These are phyloP conservation scores for Macrochelys suwanniensis DNA, from an alignment of 2,797 vertebrate species.

Conservation along the genomic window DNA sequence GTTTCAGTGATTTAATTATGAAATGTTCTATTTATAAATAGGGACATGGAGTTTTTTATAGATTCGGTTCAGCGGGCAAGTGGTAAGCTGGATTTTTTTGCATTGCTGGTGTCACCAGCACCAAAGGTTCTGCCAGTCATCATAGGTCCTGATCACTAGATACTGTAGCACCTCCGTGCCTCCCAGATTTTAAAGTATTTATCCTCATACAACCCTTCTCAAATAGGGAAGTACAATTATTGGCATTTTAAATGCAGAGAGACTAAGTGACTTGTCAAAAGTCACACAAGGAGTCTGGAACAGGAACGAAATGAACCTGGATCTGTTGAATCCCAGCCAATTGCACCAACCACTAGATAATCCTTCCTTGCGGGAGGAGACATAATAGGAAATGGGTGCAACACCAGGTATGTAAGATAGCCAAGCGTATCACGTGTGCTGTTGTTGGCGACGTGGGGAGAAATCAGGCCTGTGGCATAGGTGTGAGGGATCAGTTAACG, in stretches of 20 bases:
- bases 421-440: too few relatives aligned
- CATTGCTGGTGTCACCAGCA: not conserved
- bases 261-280: not conserved
- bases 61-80: not conserved
- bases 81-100: not conserved
- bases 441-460: too few relatives aligned
- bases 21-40: not conserved
- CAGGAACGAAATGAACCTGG: too few relatives aligned
- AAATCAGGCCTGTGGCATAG: not conserved
- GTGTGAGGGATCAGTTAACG: not conserved
- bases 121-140: not conserved
- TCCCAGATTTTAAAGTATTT: not conserved
- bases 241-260: not conserved
- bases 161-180: accelerated
- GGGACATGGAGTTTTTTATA: not conserved
- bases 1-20: not conserved
- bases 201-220: not conserved
- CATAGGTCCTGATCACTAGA: not conserved
- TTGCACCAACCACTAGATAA: not conserved
- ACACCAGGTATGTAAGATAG: not conserved
- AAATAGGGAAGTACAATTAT: not conserved
- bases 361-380: not conserved
- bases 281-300: not conserved
- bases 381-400: not conserved
- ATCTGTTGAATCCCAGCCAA: not conserved